phyloP scores from a whole-genome alignment of 2,797 vertebrate genomes.

The Zalophus californianus region DNA sequence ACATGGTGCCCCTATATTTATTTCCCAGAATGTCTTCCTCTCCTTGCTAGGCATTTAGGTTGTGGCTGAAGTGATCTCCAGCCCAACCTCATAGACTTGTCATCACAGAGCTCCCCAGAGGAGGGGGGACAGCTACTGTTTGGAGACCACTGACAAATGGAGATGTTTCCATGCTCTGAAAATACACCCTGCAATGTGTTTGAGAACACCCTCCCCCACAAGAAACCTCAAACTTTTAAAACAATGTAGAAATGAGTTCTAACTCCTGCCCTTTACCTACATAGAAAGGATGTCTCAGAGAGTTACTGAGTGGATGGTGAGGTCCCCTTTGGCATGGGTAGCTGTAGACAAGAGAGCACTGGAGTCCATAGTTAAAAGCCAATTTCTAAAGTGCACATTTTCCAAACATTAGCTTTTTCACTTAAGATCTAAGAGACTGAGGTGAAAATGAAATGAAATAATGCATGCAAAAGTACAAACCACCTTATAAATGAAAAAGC shows the following conservation, averaged over 20 bases:
- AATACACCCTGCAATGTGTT: background rate
- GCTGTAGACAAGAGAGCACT: background rate
- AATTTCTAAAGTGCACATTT: conserved; percentile 26
- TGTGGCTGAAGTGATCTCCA: background rate
- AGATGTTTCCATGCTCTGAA: conserved; percentile 19
- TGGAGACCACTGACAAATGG: conserved; percentile 10
- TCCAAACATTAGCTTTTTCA: conserved; percentile 39
- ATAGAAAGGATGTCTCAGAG: background rate
- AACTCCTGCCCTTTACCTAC: background rate
- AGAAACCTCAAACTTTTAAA: background rate
- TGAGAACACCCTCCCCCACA: background rate
- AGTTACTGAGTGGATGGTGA: background rate
- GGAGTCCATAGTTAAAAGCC: background rate
- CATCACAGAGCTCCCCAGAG: background rate
- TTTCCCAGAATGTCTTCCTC: background rate
- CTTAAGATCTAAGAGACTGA: background rate
- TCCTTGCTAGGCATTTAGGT: background rate
- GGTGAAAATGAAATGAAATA: conserved; percentile 29
- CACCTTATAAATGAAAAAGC: background rate
- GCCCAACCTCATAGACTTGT: background rate
- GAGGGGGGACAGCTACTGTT: background rate
- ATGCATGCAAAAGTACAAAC: background rate
- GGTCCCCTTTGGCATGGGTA: background rate
- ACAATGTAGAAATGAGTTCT: background rate
- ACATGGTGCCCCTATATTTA: background rate